A percentile compares a stretch with the other conserved stretches of the same genome.
Evolutionary conservation across 2,797 vertebrate species (phyloP).

Genomic region (Mus minutoides): DNA sequence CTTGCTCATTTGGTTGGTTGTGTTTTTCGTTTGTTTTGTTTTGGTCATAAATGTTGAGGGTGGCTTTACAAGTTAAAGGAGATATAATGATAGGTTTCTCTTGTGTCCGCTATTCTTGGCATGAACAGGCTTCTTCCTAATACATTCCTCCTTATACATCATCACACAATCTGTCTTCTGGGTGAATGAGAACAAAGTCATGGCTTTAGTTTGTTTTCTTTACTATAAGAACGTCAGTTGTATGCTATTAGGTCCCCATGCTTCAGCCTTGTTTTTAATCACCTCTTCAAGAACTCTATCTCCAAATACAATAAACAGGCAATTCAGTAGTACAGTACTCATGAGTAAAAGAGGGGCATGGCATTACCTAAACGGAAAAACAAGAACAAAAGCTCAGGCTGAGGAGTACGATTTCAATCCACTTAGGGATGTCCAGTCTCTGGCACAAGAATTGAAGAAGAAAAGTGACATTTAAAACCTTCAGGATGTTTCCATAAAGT

Average conservation of each 20-base stretch:
- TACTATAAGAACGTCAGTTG: not conserved
- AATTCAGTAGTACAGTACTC: not conserved
- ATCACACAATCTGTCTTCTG: not conserved
- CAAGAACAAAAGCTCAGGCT: not conserved
- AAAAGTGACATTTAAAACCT: not conserved
- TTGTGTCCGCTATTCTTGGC: not conserved
- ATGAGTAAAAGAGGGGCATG: not conserved
- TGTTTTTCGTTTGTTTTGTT: not conserved
- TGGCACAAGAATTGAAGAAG: not conserved
- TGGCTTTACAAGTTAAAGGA: not conserved
- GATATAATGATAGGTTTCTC: not conserved
- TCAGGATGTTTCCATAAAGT: conserved; percentile 13
- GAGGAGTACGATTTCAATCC: not conserved
- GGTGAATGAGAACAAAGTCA: not conserved
- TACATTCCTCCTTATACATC: not conserved
- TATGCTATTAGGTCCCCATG: not conserved
- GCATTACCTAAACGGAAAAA: not conserved
- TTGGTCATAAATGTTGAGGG: not conserved
- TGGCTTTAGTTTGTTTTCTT: not conserved
- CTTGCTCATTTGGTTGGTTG: not conserved
- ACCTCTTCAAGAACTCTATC: not conserved
- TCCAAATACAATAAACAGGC: not conserved
- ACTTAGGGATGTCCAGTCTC: not conserved
- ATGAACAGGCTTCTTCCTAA: not conserved
- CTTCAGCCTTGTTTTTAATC: not conserved